A percentile compares a stretch with the other conserved stretches of the same genome.
phyloP scores from a whole-genome alignment of 2,797 vertebrate species.

The Lepus townsendii region DNA sequence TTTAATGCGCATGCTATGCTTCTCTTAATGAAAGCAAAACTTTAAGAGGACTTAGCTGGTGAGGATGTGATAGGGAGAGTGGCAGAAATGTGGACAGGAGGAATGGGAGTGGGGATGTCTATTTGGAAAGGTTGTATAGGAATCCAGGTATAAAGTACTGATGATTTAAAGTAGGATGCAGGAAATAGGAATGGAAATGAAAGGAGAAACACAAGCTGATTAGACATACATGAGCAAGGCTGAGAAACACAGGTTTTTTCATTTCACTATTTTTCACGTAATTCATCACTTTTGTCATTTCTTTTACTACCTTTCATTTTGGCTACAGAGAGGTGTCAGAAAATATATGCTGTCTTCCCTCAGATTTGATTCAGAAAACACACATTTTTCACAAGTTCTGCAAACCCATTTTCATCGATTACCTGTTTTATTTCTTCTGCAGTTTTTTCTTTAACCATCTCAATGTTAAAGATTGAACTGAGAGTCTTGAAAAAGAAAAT shows the following conservation, averaged over 20 bases:
- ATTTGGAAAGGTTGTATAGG: conserved; percentile 20
- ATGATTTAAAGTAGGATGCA: conserved; percentile 42
- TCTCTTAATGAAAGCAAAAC: conserved; percentile 5
- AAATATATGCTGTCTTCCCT: conserved; percentile 38
- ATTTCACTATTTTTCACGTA: background rate
- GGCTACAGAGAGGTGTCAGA: conserved; percentile 59
- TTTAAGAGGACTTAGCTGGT: background rate
- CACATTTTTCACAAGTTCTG: conserved; percentile 40
- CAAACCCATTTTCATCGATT: conserved; percentile 74
- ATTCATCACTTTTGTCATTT: conserved; percentile 56
- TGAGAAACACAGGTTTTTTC: conserved; percentile 47
- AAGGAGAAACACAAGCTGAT: conserved; percentile 15
- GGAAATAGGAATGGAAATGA: conserved; percentile 35
- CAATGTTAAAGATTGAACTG: conserved; percentile 94
- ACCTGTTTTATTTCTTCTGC: conserved; percentile 95
- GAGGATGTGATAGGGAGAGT: background rate
- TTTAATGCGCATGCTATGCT: conserved; percentile 1
- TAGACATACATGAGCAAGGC: conserved; percentile 23
- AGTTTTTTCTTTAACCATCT: conserved; percentile 94
- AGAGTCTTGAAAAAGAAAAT: conserved; percentile 90
- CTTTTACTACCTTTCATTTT: conserved; percentile 60
- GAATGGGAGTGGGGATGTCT: conserved; percentile 13
- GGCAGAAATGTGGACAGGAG: background rate
- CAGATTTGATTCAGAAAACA: conserved; percentile 66
- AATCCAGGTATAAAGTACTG: background rate